Conservation (phyloP, 2,797 vertebrate genomes). For the Heterohyrax brucei region DNA sequence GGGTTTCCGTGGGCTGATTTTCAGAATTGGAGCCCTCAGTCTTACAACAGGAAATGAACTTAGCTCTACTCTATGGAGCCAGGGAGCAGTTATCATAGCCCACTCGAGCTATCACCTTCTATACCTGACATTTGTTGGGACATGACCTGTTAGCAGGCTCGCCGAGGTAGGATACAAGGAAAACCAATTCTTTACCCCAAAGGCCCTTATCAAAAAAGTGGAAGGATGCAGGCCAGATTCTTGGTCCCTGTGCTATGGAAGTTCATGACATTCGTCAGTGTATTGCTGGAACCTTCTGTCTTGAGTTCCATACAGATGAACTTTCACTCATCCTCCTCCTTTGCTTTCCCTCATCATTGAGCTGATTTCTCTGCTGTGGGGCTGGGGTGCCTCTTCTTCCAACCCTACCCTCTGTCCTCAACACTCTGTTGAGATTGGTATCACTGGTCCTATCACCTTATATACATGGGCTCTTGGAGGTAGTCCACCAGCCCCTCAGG, state of each 20-base stretch:
- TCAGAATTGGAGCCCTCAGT: too few relatives aligned
- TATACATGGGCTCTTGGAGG: accelerated
- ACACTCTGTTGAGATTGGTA: neutral
- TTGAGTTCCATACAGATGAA: neutral
- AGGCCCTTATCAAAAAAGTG: neutral
- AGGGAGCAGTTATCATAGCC: neutral
- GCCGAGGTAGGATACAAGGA: neutral
- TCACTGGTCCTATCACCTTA: accelerated
- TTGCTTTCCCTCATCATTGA: neutral
- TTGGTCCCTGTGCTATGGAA: neutral
- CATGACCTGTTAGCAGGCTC: neutral
- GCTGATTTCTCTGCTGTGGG: neutral
- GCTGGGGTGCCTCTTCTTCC: neutral
- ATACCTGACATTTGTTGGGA: neutral
- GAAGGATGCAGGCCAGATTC: neutral
- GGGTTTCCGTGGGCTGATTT: neutral
- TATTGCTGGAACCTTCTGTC: neutral
- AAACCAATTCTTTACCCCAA: neutral
- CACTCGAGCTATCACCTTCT: neutral
- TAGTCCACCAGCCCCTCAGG: neutral
- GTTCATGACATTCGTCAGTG: neutral
- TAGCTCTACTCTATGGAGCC: neutral
- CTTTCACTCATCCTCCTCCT: neutral
- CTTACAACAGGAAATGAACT: neutral
- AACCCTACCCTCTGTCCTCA: neutral